Percentiles rank a stretch among this genome's conserved stretches.
Conservation (phyloP, 1,140 invertebrate species). For the Hypsibius dujardini region DNA sequence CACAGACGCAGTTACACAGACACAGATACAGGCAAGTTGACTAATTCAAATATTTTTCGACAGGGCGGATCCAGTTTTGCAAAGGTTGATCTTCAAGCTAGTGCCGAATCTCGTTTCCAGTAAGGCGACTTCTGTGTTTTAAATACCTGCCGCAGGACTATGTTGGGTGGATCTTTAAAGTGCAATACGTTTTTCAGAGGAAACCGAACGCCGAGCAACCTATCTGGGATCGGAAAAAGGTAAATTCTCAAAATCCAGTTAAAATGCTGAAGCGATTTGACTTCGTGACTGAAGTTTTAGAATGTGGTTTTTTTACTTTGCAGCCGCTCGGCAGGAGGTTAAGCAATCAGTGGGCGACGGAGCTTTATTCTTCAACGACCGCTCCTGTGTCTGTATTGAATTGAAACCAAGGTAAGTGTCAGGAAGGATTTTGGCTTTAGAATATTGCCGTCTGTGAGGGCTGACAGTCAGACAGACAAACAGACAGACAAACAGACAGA, state of each 20-base stretch:
- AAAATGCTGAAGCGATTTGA: no score
- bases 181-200: background rate
- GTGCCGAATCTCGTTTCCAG: background rate
- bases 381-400: background rate
- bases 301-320: background rate
- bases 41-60: no score
- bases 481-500: no score
- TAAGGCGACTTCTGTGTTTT: background rate
- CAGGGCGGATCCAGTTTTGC: background rate
- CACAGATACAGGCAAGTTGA: no score
- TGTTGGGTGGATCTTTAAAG: no score
- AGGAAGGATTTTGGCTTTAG: no score
- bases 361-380: conserved; percentile 12
- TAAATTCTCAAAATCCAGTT: background rate
- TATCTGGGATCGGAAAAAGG: background rate
- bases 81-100: conserved; percentile 10
- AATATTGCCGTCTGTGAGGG: no score
- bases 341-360: background rate
- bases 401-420: background rate
- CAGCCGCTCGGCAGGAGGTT: background rate
- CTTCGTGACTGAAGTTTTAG: no score
- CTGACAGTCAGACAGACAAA: no score
- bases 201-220: background rate
- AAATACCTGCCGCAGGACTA: no score
- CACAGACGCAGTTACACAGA: no score